Evolutionary conservation across 2,888 invertebrate genomes (phyloP), one percentile per base, ranked within the genome.

Genomic region (Cryptops parisi): DNA sequence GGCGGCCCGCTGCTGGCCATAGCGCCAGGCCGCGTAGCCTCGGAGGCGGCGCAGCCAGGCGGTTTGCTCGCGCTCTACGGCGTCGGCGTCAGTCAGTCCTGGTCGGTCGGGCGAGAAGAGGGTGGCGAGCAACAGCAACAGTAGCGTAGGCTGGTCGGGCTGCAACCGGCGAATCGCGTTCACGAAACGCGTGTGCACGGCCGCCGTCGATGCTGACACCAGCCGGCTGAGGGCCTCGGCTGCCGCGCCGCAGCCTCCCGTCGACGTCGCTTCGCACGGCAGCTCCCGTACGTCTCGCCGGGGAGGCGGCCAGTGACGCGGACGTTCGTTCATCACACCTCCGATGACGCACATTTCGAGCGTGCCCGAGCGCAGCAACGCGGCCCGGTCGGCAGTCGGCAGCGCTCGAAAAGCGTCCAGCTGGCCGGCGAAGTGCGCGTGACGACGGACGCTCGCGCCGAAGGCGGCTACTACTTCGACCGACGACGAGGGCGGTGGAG

Each of bases 311-410:
- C 19, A 9, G 6, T 9, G 9, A 22, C 5, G 24, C 9, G 46
- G 46, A 4, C 63, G 60, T 60, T 71, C 70, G 57, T 68, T 65
- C 60, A 68, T 65, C 2, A 70, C 70, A 12, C 70, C 68, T 4
- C 71, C 63, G 15, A 72, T 62, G 26, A 71, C 65, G 61, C 70
- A 68, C 58, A 72, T 67, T 59, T 72, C 72, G 58, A 72, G 64
- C 19, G 71, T 69, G 0, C 69, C 69, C 26, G 66, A 67, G 59
- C 64, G 56, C 2, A 67, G 59, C 12, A 67, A 58, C n/a, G 60
- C 61, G 25, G 60, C 62, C 55, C 65, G 64, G 55, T 67, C 67
- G 2, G 54, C 52, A 12, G 44, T 24, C 2, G 55, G 54, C 4
- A 67, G 57, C 5, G 52, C 55, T 19, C 53, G 48, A 54, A 66